Percentiles rank a stretch among this genome's conserved stretches.
phyloP scores from a whole-genome alignment of 2,888 invertebrate species.

The Mythimna pallens region DNA sequence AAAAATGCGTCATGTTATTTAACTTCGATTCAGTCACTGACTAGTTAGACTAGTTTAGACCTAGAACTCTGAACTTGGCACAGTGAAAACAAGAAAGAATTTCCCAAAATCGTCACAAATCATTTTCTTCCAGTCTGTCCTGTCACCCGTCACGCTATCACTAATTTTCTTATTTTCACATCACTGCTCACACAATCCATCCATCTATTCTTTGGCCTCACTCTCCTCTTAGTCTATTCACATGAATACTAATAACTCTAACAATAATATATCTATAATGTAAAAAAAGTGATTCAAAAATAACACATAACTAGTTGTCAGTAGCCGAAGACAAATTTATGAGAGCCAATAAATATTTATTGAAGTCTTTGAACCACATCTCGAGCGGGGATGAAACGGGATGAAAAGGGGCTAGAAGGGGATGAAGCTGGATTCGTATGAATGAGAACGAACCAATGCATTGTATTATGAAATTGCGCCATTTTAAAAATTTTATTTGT shows the following conservation, averaged over 20 bases:
- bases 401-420: conserved; percentile 47
- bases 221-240: too few species aligned
- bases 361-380: conserved; percentile 65
- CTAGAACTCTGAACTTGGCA: too few species aligned
- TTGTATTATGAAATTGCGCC: conserved; percentile 60
- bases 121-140: too few species aligned
- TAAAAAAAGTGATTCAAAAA: conserved; percentile 66
- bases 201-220: too few species aligned
- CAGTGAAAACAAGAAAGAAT: too few species aligned
- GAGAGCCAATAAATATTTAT: conserved; percentile 76
- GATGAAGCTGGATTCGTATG: conserved; percentile 57
- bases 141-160: too few species aligned
- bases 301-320: conserved; percentile 44
- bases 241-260: neutral
- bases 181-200: too few species aligned
- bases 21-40: too few species aligned
- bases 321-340: conserved; percentile 62
- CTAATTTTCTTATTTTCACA: too few species aligned
- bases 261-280: conserved; percentile 20
- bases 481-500: conserved; percentile 41
- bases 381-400: conserved; percentile 49
- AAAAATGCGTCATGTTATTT: too few species aligned
- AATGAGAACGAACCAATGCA: conserved; percentile 62
- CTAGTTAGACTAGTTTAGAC: too few species aligned
- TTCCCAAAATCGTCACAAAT: too few species aligned